Percentiles rank a stretch among this genome's conserved stretches.
Conservation (phyloP, 2,888 invertebrate species). For the Melinaea marsaeus region DNA sequence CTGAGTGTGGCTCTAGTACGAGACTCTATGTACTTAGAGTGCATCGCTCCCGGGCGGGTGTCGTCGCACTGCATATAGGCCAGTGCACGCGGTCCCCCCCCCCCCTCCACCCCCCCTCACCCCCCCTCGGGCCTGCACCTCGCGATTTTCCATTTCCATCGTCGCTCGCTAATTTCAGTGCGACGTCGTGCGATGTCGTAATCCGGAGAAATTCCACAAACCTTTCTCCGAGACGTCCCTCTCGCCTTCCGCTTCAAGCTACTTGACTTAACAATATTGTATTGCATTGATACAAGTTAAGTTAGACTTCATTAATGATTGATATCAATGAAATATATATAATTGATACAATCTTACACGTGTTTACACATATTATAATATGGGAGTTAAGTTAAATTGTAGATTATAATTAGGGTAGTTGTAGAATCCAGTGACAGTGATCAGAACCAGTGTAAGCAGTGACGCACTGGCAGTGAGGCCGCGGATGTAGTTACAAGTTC, state of each 20-base stretch:
- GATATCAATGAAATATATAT: no score
- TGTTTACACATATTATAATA: no score
- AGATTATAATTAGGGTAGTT: no score
- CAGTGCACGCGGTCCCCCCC: slow-evolving; percentile 75
- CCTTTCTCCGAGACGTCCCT: slow-evolving; percentile 55
- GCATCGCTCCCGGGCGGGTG: slow-evolving; percentile 77
- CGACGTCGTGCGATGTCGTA: slow-evolving; percentile 54
- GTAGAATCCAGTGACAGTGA: no score
- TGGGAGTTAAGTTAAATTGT: no score
- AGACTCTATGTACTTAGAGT: slow-evolving; percentile 70
- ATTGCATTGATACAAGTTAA: no score
- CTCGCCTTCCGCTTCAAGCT: slow-evolving; percentile 54
- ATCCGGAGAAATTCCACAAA: slow-evolving; percentile 60
- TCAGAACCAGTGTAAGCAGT: slow-evolving; percentile 33
- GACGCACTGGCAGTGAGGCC: slow-evolving; percentile 49
- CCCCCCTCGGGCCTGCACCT: slow-evolving; percentile 53
- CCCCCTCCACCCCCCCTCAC: slow-evolving; percentile 41
- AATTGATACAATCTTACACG: no score
- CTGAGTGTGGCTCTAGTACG: slow-evolving; percentile 69
- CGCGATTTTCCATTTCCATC: slow-evolving; percentile 75
- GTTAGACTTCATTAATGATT: no score
- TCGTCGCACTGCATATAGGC: slow-evolving; percentile 79
- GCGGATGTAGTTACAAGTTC: slow-evolving; percentile 76
- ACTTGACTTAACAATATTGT: background rate
- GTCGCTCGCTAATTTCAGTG: slow-evolving; percentile 63